A percentile compares a stretch with the other conserved stretches of the same genome.
Evolutionary conservation across 2,113 vertebrate species (phyloP).

Genomic region (Larimichthys polyactis): DNA sequence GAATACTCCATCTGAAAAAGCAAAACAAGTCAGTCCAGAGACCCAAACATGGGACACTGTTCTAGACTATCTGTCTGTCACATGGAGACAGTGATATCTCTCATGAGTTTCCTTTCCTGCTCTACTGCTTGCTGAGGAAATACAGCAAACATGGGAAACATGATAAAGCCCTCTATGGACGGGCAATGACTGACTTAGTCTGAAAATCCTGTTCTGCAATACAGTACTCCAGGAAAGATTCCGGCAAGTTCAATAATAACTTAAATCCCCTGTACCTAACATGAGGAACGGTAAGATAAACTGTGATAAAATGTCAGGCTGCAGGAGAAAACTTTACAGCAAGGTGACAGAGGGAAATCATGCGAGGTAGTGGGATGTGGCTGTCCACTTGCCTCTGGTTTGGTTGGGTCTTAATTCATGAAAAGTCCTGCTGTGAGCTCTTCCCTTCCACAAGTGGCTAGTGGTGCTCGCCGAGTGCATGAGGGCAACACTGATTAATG

Average conservation of each 20-base stretch:
- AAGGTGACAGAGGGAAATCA: slow-evolving; percentile 38
- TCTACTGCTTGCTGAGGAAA: slow-evolving; percentile 12
- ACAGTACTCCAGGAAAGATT: neutral
- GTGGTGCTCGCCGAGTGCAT: slow-evolving; percentile 9
- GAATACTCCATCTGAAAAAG: neutral
- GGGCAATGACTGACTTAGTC: neutral
- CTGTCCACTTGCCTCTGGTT: slow-evolving; percentile 24
- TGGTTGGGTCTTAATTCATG: slow-evolving; percentile 63
- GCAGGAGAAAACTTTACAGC: slow-evolving; percentile 25
- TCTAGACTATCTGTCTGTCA: neutral
- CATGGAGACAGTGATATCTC: slow-evolving; percentile 20
- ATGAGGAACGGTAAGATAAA: slow-evolving; percentile 15
- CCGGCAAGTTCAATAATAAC: neutral
- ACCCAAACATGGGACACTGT: neutral
- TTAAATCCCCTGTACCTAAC: neutral
- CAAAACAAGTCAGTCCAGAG: neutral
- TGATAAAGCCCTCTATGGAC: neutral
- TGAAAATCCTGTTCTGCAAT: neutral
- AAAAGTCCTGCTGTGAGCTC: slow-evolving; percentile 47
- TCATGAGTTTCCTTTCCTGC: neutral
- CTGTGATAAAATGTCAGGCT: neutral
- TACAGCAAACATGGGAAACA: slow-evolving; percentile 3
- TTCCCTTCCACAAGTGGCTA: slow-evolving; percentile 55
- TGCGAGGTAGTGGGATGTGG: slow-evolving; percentile 19
- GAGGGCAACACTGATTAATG: slow-evolving; percentile 73